Percentiles rank a stretch among this genome's conserved stretches.
Evolutionary conservation across 2,888 invertebrate species (phyloP).

Genomic region (Cancer borealis): DNA sequence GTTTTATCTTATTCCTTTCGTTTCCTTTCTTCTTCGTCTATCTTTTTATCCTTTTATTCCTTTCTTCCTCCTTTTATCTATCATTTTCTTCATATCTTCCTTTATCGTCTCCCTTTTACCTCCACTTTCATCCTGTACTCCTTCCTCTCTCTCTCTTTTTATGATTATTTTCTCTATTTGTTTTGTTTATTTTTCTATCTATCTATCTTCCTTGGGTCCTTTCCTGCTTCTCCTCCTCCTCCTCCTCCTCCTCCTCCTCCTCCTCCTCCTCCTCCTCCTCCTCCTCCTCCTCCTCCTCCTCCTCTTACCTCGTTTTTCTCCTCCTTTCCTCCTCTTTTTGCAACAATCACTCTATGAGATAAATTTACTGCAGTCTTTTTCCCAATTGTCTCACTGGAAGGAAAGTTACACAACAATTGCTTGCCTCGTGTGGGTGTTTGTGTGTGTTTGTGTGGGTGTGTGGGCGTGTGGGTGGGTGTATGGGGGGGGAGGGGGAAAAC

Average conservation of each 20-base stretch:
- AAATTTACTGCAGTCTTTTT: background rate
- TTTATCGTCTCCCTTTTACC: too few species aligned
- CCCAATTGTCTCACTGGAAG: background rate
- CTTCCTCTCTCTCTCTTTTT: too few species aligned
- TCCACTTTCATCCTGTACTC: too few species aligned
- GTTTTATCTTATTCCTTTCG: background rate
- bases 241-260: background rate
- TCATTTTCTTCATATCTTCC: too few species aligned
- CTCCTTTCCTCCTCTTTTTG: background rate
- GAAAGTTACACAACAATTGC: background rate
- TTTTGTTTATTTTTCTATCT: background rate
- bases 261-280: too few species aligned
- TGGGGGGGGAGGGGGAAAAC: background rate
- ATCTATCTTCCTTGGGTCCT: background rate
- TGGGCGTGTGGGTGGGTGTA: background rate
- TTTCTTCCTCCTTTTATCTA: background rate
- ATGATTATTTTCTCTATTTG: too few species aligned
- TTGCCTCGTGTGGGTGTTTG: background rate
- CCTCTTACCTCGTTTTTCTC: background rate
- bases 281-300: too few species aligned
- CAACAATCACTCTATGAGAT: background rate
- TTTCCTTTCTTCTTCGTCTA: background rate
- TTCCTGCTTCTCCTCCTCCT: background rate
- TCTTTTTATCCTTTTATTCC: background rate
- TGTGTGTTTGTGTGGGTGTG: background rate